Base-by-base conservation (phyloP, 2,797 vertebrate genomes). In the Sternarchorhynchus goeldii region DNA sequence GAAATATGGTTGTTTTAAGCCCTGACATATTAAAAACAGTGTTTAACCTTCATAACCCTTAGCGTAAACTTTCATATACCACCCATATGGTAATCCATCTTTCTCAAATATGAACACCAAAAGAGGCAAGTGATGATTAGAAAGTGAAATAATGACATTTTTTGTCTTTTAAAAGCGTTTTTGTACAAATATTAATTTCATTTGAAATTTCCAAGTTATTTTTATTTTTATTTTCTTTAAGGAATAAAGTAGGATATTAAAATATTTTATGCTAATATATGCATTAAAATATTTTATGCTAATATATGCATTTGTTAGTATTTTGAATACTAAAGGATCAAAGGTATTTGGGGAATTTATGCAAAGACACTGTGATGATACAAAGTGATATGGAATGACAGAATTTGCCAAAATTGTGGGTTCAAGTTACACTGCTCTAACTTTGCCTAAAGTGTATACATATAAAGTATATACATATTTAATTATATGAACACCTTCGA, bases 381-480 rank as follows among this genome's bases (percentile, higher is more conserved):
- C 56, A 64, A 31, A 69, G 71, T 45, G 17, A 39, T 65, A 17
- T 41, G n/a, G 7, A 31, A 39, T 45, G 32, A 77, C 65, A 29
- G 64, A 55, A 50, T 58, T 5, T 45, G 64, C 50, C 58, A 76
- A 64, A 73, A 56, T 76, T 85, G 69, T 85, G 76, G 82, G 79
- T 58, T 71, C 21, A 74, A 84, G 80, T 62, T 70, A 25, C 6
- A 21, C 25, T 73, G 55, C 5, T 73, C 39, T 71, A 67, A 41
- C 41, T 67, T 63, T 18, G 41, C 59, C 53, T 75, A 50, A 65
- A 73, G 56, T 6, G 29, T 60, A 50, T 73, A 55, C 67, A 69
- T 66, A 75, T 77, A n/a, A n/a, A 73, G 56, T 6, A 25, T 60
- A 50, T 73, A 55, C 67, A 69, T 66, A 75, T 77, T 81, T 72